These are phyloP conservation scores for Lucilia cuprina DNA, from an alignment of 1,140 invertebrate genomes.

Conservation along the genomic window DNA sequence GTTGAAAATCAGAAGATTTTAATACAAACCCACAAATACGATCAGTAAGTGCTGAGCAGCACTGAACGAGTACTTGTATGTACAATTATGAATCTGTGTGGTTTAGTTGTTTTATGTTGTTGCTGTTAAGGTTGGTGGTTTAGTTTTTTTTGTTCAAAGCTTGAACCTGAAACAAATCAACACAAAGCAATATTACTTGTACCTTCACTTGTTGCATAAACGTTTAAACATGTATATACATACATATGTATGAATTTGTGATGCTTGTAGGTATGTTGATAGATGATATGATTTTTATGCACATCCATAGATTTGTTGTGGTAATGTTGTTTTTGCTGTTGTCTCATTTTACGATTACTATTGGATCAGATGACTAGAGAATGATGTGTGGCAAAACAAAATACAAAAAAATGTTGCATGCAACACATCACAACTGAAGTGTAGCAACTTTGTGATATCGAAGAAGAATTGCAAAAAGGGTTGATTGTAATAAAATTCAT, in stretches of 20 bases:
- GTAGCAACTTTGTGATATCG: no score
- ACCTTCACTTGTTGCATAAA: not conserved
- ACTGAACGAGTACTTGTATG: not conserved
- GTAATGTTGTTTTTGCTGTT: no score
- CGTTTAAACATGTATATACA: not conserved
- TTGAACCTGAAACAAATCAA: not conserved
- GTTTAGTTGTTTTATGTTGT: not conserved
- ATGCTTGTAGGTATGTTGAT: no score
- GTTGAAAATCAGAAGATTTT: not conserved
- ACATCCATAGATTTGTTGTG: no score
- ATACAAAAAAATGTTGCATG: not conserved
- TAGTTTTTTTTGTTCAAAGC: not conserved
- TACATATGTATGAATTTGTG: not conserved
- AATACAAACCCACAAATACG: not conserved
- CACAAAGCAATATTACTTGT: not conserved
- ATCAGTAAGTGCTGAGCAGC: not conserved
- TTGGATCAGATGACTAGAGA: not conserved
- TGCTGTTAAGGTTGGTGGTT: not conserved
- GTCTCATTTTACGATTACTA: not conserved
- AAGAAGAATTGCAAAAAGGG: not conserved
- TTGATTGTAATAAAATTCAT: constrained; percentile 37
- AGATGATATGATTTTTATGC: no score
- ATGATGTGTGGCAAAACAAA: not conserved
- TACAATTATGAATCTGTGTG: not conserved
- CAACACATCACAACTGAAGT: not conserved